Evolutionary conservation across 2,113 vertebrate species (phyloP).

Genomic region (Mastomys coucha): DNA sequence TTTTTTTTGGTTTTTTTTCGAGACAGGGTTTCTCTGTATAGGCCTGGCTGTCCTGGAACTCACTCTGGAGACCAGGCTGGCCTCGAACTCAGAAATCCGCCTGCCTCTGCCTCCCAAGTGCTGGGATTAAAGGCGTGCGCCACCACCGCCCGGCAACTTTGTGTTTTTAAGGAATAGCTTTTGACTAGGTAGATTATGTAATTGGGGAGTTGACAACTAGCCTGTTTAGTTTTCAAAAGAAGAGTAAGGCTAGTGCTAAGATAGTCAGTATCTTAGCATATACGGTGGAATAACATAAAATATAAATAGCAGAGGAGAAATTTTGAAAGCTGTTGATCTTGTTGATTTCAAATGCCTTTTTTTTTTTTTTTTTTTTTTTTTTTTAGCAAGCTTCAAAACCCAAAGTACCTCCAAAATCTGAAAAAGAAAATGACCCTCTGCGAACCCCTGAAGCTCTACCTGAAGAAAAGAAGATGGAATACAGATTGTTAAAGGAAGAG

Average conservation of each 20-base stretch:
- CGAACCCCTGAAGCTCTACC: slow-evolving; percentile 92
- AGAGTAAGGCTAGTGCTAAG: neutral
- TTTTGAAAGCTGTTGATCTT: slow-evolving; percentile 50
- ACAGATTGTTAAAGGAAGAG: slow-evolving; percentile 93
- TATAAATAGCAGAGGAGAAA: neutral
- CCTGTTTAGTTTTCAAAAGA: slow-evolving; percentile 23
- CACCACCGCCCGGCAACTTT: too few species aligned
- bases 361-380: neutral
- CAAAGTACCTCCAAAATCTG: slow-evolving; percentile 91
- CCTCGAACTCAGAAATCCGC: too few species aligned
- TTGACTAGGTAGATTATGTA: slow-evolving; percentile 6
- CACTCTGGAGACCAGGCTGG: too few species aligned
- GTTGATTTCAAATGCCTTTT: slow-evolving; percentile 23
- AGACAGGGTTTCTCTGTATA: too few species aligned
- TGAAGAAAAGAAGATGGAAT: slow-evolving; percentile 93
- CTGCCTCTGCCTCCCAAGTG: too few species aligned
- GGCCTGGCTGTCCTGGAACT: too few species aligned
- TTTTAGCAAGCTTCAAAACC: slow-evolving; percentile 94
- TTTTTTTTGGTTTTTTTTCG: too few species aligned
- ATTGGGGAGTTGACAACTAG: neutral
- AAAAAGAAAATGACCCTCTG: slow-evolving; percentile 98
- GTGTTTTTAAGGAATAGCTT: neutral
- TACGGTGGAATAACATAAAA: neutral
- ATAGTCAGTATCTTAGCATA: neutral
- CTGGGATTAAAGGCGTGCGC: too few species aligned